phyloP scores from a whole-genome alignment of 2,113 vertebrate species.

The Odontophorus gujanensis region DNA sequence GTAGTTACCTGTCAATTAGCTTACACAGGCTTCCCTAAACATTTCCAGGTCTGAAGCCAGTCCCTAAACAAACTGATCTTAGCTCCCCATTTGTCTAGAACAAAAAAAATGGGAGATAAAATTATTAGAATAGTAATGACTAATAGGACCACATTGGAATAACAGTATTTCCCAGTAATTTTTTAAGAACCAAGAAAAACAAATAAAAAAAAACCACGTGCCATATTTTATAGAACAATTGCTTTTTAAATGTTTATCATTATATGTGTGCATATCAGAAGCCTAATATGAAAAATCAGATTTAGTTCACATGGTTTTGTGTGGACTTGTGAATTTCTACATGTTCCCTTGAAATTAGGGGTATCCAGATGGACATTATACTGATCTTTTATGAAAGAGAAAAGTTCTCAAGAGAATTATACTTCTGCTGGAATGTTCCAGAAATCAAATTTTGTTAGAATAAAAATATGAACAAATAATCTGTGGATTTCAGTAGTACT shows the following conservation, averaged over 20 bases:
- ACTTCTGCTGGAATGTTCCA: neutral
- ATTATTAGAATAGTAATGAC: neutral
- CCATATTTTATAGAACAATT: neutral
- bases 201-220: rapidly evolving
- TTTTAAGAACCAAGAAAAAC: neutral
- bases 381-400: neutral
- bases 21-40: neutral
- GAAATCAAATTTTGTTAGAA: neutral
- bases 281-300: neutral
- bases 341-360: neutral
- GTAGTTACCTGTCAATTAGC: neutral
- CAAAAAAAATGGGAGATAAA: neutral
- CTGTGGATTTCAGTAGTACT: neutral
- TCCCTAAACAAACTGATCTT: neutral
- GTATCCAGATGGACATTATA: neutral
- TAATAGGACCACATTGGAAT: neutral
- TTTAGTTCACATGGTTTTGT: neutral
- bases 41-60: neutral
- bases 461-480: neutral
- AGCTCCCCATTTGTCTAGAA: neutral
- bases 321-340: neutral
- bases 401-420: neutral
- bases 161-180: neutral
- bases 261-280: neutral
- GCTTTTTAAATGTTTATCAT: neutral